Evolutionary conservation across 2,888 invertebrate genomes (phyloP).

Genomic region (Oligia strigilis): DNA sequence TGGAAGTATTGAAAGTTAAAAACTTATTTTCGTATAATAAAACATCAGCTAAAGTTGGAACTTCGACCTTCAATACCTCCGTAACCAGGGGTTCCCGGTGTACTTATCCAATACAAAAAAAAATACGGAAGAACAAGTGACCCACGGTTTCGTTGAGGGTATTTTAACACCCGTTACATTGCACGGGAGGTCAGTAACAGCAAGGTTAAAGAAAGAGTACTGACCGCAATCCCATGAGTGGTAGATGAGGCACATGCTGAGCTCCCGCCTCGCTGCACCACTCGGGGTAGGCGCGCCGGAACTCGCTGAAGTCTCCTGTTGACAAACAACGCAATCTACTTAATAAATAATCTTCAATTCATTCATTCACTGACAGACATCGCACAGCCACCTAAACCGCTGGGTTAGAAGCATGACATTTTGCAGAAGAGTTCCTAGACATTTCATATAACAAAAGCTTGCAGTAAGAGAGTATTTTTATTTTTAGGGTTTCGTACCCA

Average conservation of each 20-base stretch:
- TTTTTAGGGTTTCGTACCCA: no score
- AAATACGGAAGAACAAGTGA: not conserved
- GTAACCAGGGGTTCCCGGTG: not conserved
- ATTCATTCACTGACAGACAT: not conserved
- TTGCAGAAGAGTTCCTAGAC: not conserved
- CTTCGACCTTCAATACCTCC: not conserved
- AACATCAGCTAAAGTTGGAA: not conserved
- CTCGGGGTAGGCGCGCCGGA: conserved; percentile 96
- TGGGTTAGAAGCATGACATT: not conserved
- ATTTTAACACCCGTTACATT: not conserved
- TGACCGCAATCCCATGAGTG: conserved; percentile 90
- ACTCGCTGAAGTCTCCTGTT: conserved; percentile 96
- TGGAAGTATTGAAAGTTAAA: not conserved
- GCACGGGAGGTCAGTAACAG: not conserved
- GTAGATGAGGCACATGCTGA: conserved; percentile 91
- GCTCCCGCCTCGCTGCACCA: conserved; percentile 96
- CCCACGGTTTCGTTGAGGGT: not conserved
- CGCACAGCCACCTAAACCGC: no score
- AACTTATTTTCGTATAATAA: not conserved
- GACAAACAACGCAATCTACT: conserved; percentile 20
- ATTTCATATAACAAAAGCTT: not conserved
- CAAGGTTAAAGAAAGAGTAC: conserved; percentile 56
- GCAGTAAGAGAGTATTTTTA: not conserved
- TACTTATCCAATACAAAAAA: not conserved
- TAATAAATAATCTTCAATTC: not conserved